Conservation (phyloP, 2,113 vertebrate genomes). For the Neotragus pygmaeus region DNA sequence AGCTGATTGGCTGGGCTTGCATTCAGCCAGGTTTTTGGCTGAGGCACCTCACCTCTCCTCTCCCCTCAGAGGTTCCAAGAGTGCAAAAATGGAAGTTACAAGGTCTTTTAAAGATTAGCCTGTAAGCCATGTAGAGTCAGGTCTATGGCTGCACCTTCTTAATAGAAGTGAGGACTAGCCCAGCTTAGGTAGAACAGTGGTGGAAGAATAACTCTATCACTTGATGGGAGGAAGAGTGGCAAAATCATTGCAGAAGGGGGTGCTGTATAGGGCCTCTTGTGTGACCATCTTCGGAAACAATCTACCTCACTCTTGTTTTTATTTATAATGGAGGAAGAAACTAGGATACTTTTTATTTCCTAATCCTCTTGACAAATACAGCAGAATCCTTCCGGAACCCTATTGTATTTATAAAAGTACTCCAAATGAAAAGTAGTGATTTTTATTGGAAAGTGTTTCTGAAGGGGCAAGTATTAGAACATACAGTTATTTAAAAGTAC, state of each 20-base stretch:
- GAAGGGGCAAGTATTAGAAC: background rate
- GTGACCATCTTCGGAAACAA: background rate
- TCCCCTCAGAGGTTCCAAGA: background rate
- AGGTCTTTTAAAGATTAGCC: background rate
- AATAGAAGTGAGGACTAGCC: background rate
- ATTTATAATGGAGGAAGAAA: background rate
- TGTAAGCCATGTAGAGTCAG: background rate
- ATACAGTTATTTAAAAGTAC: background rate
- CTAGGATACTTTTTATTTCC: background rate
- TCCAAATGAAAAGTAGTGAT: slow-evolving; percentile 2
- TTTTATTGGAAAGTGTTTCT: slow-evolving; percentile 26
- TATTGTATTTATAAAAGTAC: slow-evolving; percentile 11
- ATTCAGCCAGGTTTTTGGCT: background rate
- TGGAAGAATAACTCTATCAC: too few relatives aligned
- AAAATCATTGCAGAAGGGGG: background rate
- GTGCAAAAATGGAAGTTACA: background rate
- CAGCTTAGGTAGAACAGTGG: background rate
- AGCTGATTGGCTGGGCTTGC: background rate
- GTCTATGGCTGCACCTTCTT: background rate
- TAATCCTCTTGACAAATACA: background rate
- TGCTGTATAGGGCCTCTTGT: background rate
- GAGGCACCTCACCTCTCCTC: background rate
- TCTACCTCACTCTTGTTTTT: background rate
- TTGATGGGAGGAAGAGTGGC: background rate
- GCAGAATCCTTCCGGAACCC: background rate